These are phyloP conservation scores for Pituophis catenifer DNA, from an alignment of 2,113 vertebrate species.

Conservation along the genomic window DNA sequence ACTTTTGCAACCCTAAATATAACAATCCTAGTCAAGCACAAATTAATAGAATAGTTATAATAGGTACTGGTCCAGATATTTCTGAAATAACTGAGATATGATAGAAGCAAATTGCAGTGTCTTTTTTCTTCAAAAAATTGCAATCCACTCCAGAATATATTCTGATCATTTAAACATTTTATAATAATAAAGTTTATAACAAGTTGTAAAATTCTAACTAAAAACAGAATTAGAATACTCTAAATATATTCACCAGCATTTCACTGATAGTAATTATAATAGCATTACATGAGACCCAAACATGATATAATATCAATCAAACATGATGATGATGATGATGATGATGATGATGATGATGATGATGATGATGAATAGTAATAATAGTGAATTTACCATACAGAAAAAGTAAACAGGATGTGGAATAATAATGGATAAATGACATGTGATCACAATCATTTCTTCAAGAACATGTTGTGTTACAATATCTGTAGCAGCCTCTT, in stretches of 20 bases:
- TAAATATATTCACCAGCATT: not conserved
- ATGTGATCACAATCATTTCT: not conserved
- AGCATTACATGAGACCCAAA: not conserved
- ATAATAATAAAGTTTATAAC: not conserved
- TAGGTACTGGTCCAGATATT: not conserved
- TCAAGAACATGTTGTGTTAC: not conserved
- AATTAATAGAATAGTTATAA: not conserved
- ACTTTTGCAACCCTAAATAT: not conserved
- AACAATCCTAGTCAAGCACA: not conserved
- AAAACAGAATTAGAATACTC: not conserved
- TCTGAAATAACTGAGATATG: not conserved
- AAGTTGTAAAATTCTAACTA: not conserved
- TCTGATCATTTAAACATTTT: not conserved
- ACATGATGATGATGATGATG: not conserved
- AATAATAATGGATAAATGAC: not conserved
- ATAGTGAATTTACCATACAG: not conserved
- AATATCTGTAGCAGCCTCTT: not conserved
- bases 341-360: no score
- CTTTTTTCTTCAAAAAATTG: not conserved
- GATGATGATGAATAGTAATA: not conserved
- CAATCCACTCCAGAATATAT: not conserved
- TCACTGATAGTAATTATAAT: not conserved
- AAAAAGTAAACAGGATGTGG: not conserved
- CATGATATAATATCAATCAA: no score
- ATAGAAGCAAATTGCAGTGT: not conserved